A percentile compares a stretch with the other conserved stretches of the same genome.
phyloP scores from a whole-genome alignment of 2,113 vertebrate genomes.

The Rhodinocichla rosea region DNA sequence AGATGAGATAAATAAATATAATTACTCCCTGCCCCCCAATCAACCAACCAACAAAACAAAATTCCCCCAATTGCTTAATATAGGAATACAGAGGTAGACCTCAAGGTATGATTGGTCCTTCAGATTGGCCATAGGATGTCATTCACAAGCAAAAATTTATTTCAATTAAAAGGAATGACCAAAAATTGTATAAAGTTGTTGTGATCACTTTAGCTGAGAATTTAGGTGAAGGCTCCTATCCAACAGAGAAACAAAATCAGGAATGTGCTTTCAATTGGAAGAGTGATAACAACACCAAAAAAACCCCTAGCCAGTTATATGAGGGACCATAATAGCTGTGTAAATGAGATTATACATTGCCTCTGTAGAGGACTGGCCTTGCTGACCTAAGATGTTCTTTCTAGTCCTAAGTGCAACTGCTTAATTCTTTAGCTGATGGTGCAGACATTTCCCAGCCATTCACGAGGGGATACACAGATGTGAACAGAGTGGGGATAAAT shows the following conservation, averaged over 20 bases:
- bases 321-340: not conserved
- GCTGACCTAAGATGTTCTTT: constrained; percentile 8
- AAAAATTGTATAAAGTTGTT: not conserved
- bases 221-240: not conserved
- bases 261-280: not conserved
- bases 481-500: not conserved
- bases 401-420: not conserved
- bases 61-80: not conserved
- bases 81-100: not conserved
- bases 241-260: not conserved
- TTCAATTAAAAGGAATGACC: not conserved
- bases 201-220: not conserved
- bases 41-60: not conserved
- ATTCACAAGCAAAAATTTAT: not conserved
- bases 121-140: not conserved
- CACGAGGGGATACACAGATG: not conserved
- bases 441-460: not conserved
- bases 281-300: not conserved
- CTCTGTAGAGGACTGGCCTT: not conserved
- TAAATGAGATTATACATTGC: constrained; percentile 12
- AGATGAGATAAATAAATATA: not conserved
- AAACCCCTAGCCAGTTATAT: not conserved
- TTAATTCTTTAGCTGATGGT: constrained; percentile 17
- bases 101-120: not conserved
- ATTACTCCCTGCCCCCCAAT: not conserved